Base-by-base conservation (phyloP, 2,888 invertebrate species). In the Eristalis pertinax region DNA sequence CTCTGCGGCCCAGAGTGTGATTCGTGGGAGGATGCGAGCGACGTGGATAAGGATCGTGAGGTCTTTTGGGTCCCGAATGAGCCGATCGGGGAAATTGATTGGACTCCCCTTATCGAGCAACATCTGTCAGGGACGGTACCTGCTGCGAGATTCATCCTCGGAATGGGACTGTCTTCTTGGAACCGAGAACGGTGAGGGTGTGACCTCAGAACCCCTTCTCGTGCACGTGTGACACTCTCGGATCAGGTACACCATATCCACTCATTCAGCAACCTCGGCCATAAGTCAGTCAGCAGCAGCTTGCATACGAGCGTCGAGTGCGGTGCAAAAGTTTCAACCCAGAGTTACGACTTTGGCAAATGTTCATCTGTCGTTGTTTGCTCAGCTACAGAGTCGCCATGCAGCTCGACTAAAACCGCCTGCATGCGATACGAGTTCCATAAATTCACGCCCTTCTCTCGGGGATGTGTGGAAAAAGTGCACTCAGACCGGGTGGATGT, bases 341-440 rank as follows among this genome's bases (percentile, higher is more conserved):
- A 76, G 72, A 76, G 64, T 80, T 80, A 80, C 68, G 76, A 60
- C 76, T 73, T 76, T 85, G 75, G 84, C 81, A 85, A 84, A 73
- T 70, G 76, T 76, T 85, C 81, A 72, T 76, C 72, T 81, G 29
- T 11, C 67, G 68, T 69, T 77, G 77, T 85, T 77, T 85, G 68
- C 43, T 38, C 7, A 50, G 65, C 35, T 72, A 35, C 67, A 67
- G 62, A 38, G 73, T 32, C 62, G 76, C 32, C 70, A 70, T 38
- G 73, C 32, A 74, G 58, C 76, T 81, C 58, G 77, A 70, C 85
- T 29, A 29, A 4, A 5, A 29, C 29, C 56, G 58, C 68, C 74
- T 75, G 50, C 60, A 43, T 87, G 78, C 64, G 43, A 43, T n/a
- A n/a, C n/a, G n/a, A n/a, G 73, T 84, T 24, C 50, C 68, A 87